Evolutionary conservation across 1,140 invertebrate genomes (phyloP).

Genomic region (Leptinotarsa defecta): DNA sequence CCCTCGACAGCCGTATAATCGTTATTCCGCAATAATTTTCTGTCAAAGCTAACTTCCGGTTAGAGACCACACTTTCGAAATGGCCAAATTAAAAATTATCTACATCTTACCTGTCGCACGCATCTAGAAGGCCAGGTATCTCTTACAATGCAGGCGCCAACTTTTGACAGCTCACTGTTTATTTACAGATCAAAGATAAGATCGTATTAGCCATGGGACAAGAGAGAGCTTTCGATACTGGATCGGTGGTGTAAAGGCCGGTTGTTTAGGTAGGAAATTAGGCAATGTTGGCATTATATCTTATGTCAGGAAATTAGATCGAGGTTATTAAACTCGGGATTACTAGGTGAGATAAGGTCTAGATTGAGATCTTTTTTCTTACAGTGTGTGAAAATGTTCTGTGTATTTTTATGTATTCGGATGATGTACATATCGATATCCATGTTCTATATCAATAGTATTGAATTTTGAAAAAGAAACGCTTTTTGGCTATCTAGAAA

Average conservation of each 20-base stretch:
- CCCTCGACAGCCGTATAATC: neutral
- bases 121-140: constrained; percentile 21
- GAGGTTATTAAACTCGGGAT: no score
- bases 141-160: constrained; percentile 25
- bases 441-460: no score
- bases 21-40: neutral
- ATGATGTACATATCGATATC: no score
- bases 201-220: constrained; percentile 21
- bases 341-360: no score
- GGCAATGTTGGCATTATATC: neutral
- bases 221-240: constrained; percentile 20
- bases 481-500: no score
- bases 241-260: neutral
- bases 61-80: constrained; percentile 7
- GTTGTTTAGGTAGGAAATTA: constrained; percentile 13
- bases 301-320: no score
- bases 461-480: no score
- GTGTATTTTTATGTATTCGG: no score
- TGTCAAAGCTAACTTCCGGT: constrained; percentile 22
- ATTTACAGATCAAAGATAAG: constrained; percentile 29
- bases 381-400: no score
- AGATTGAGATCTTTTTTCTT: no score
- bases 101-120: neutral
- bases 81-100: neutral
- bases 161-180: constrained; percentile 30